These are phyloP conservation scores for Idris sp. DNA, from an alignment of 1,140 invertebrate genomes.

Conservation along the genomic window DNA sequence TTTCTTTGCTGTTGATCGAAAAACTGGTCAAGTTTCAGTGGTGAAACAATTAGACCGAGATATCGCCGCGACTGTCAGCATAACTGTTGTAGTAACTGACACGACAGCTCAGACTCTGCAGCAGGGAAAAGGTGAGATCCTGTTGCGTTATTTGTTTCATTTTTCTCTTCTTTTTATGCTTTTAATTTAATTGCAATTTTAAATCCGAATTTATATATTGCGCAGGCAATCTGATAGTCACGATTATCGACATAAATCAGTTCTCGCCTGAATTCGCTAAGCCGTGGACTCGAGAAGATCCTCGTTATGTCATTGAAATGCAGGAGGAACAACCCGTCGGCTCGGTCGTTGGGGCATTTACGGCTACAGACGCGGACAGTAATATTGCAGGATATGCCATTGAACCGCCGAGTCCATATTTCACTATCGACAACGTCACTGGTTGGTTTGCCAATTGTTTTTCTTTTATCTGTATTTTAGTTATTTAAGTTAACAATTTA, in stretches of 20 bases:
- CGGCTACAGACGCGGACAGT: slow-evolving; percentile 89
- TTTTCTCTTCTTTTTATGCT: not conserved
- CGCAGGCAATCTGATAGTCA: slow-evolving; percentile 88
- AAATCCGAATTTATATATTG: too few relatives aligned
- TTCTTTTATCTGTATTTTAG: too few relatives aligned
- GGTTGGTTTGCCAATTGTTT: too few relatives aligned
- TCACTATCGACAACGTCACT: slow-evolving; percentile 86
- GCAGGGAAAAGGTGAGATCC: slow-evolving; percentile 83
- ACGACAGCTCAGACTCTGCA: slow-evolving; percentile 87
- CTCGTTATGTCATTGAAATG: slow-evolving; percentile 84
- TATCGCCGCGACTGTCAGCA: slow-evolving; percentile 84
- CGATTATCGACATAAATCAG: slow-evolving; percentile 89
- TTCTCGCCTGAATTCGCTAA: slow-evolving; percentile 82
- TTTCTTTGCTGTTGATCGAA: slow-evolving; percentile 85
- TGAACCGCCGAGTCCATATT: slow-evolving; percentile 85
- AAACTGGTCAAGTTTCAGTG: slow-evolving; percentile 86
- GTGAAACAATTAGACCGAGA: slow-evolving; percentile 83
- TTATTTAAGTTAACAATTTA: too few relatives aligned
- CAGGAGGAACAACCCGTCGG: slow-evolving; percentile 91
- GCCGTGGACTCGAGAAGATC: slow-evolving; percentile 86
- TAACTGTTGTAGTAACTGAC: slow-evolving; percentile 90
- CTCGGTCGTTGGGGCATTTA: slow-evolving; percentile 87
- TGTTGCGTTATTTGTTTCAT: not conserved
- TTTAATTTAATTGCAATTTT: too few relatives aligned
- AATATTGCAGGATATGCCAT: slow-evolving; percentile 88